Evolutionary conservation across 2,888 invertebrate species (phyloP).

Genomic region (Leucophenga maculata): DNA sequence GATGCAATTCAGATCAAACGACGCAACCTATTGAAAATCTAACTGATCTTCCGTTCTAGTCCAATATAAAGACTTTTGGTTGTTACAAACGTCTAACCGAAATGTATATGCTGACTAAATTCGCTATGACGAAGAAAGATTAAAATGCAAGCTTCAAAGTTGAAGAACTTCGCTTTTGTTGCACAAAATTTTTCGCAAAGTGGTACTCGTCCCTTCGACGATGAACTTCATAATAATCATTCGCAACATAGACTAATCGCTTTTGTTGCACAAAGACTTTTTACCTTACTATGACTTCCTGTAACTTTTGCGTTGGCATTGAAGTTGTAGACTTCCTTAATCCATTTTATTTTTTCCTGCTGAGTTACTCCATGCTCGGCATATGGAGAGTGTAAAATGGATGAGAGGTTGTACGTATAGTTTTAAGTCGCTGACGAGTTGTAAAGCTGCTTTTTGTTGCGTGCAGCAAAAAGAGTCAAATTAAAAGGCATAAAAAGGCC

Average conservation of each 20-base stretch:
- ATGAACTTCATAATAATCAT: conserved; percentile 2
- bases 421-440: conserved; percentile 41
- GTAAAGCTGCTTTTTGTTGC: conserved; percentile 22
- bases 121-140: too few species aligned
- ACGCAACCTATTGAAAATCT: too few species aligned
- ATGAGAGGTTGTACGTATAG: conserved; percentile 36
- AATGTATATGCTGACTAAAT: too few species aligned
- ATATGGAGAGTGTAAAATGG: conserved; percentile 38
- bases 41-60: too few species aligned
- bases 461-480: too few species aligned
- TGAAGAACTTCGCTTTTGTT: too few species aligned
- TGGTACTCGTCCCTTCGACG: not conserved
- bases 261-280: conserved; percentile 39
- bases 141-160: too few species aligned
- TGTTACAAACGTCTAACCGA: too few species aligned
- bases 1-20: too few species aligned
- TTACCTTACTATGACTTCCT: conserved; percentile 63
- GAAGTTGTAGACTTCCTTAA: not conserved
- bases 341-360: conserved; percentile 15
- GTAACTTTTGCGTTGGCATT: conserved; percentile 34
- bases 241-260: conserved; percentile 30
- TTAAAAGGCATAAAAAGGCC: not conserved
- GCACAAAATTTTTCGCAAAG: not conserved
- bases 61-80: too few species aligned
- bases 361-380: conserved; percentile 47